Conservation (phyloP, 2,888 invertebrate species). For the Glaucopsyche alexis region DNA sequence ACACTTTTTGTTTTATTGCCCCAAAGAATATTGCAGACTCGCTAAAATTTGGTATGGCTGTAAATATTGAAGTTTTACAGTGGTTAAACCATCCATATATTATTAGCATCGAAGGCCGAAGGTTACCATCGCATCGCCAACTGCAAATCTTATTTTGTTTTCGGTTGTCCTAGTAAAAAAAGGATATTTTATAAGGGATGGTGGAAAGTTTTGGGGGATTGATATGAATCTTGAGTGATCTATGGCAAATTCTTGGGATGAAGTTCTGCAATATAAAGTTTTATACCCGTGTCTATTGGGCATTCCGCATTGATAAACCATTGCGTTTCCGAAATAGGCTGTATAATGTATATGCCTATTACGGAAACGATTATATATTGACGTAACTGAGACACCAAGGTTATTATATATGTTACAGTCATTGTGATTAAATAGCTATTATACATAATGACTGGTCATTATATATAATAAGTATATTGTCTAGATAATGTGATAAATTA, state of each 20-base stretch:
- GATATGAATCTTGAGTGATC: neutral
- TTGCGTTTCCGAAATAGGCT: neutral
- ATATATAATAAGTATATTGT: no score
- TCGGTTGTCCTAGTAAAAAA: neutral
- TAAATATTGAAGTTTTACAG: neutral
- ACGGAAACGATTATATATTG: neutral
- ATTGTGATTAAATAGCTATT: no score
- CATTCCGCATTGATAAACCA: neutral
- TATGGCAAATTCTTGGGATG: neutral
- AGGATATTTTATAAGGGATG: no score
- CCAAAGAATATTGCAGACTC: constrained; percentile 6
- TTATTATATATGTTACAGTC: no score
- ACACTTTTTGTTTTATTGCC: constrained; percentile 22
- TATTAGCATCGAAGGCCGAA: neutral
- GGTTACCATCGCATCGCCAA: neutral
- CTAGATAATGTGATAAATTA: no score
- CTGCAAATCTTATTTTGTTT: neutral
- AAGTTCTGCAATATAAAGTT: neutral
- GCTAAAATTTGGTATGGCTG: neutral
- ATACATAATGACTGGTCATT: no score
- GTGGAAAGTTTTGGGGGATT: neutral
- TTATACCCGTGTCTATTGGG: neutral
- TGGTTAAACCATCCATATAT: neutral
- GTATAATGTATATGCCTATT: neutral
- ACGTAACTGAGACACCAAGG: constrained; percentile 4